Percentiles rank a stretch among this genome's conserved stretches.
Conservation (phyloP, 2,888 invertebrate species). For the Drosophila mimica region DNA sequence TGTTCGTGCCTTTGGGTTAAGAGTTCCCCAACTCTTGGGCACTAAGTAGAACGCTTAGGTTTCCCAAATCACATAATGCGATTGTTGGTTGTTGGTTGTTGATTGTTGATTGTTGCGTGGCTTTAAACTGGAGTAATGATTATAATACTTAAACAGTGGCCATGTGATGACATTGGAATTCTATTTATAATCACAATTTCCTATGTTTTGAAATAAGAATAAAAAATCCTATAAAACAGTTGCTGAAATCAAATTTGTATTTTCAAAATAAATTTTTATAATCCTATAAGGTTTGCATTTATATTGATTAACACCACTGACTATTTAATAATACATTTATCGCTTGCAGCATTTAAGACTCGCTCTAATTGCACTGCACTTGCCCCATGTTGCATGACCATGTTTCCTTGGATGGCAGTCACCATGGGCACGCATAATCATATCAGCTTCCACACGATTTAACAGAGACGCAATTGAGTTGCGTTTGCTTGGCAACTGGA, state of each 20-base stretch:
- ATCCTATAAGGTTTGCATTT: too few relatives aligned
- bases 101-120: conserved; percentile 33
- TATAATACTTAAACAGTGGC: conserved; percentile 6
- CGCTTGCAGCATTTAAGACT: conserved; percentile 1
- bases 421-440: conserved; percentile 81
- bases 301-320: not conserved
- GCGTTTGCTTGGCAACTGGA: conserved; percentile 63
- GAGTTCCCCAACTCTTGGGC: conserved; percentile 27
- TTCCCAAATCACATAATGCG: conserved; percentile 72
- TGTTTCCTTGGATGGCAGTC: conserved; percentile 26
- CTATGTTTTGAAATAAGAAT: not conserved
- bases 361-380: conserved; percentile 62
- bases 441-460: conserved; percentile 85
- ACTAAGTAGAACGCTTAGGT: conserved; percentile 63
- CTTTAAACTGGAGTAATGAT: conserved; percentile 30
- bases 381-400: conserved; percentile 38
- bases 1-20: conserved; percentile 61
- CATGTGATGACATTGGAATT: not conserved
- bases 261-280: too few relatives aligned
- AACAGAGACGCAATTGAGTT: conserved; percentile 74
- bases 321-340: not conserved
- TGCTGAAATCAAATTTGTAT: too few relatives aligned
- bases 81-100: conserved; percentile 51
- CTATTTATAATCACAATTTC: not conserved
- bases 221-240: not conserved